Conservation (phyloP, 2,888 invertebrate species). For the Brenthis hecate region DNA sequence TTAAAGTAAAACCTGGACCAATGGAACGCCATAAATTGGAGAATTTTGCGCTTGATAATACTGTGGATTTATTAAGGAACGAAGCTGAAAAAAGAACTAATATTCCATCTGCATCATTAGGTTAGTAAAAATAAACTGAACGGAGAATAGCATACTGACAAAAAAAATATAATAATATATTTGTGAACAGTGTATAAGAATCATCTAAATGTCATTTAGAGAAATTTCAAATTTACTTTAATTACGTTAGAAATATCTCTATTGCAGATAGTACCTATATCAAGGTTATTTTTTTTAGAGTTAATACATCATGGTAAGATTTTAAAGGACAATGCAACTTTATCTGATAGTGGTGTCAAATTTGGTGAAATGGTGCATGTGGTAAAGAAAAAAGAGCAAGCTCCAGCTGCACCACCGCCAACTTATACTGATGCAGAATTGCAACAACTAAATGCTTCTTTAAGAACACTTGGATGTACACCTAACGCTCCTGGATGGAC, state of each 20-base stretch:
- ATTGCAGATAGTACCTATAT: no score
- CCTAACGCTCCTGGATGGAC: conserved; percentile 84
- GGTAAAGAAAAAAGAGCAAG: conserved; percentile 71
- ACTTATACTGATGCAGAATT: conserved; percentile 83
- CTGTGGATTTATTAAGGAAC: conserved; percentile 81
- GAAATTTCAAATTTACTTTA: no score
- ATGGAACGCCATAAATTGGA: conserved; percentile 77
- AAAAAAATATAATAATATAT: background rate
- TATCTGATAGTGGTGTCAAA: conserved; percentile 85
- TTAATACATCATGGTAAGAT: conserved; percentile 87
- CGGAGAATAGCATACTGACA: background rate
- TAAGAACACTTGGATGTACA: conserved; percentile 83
- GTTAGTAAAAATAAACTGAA: conserved; percentile 54
- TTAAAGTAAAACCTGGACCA: conserved; percentile 75
- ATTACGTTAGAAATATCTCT: no score
- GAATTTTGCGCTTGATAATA: conserved; percentile 83
- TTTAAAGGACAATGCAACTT: conserved; percentile 82
- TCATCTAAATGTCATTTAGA: no score
- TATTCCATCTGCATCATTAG: conserved; percentile 80
- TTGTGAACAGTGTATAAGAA: no score
- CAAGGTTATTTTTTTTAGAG: conserved; percentile 66
- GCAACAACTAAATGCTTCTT: conserved; percentile 83
- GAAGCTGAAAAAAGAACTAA: conserved; percentile 82
- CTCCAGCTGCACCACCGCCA: conserved; percentile 61
- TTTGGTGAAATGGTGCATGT: conserved; percentile 83